A percentile compares a stretch with the other conserved stretches of the same genome.
Evolutionary conservation across 2,888 invertebrate species (phyloP).

Genomic region (Xylota sylvarum): DNA sequence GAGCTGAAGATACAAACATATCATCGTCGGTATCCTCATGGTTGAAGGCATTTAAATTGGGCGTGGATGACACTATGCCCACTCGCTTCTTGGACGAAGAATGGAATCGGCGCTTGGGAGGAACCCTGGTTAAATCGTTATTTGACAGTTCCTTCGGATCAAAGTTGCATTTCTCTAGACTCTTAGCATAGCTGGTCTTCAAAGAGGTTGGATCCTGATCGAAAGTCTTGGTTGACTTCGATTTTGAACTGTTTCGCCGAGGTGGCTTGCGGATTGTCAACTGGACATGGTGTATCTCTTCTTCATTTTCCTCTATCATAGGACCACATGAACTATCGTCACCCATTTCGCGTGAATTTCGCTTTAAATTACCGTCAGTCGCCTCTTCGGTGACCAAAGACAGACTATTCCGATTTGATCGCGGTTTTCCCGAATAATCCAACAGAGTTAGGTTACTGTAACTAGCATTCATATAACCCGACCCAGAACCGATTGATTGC

Average conservation of each 20-base stretch:
- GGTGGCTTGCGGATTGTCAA: slow-evolving; percentile 81
- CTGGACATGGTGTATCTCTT: slow-evolving; percentile 81
- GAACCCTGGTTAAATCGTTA: slow-evolving; percentile 63
- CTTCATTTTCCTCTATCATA: slow-evolving; percentile 52
- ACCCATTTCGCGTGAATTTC: slow-evolving; percentile 61
- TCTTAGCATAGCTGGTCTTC: slow-evolving; percentile 83
- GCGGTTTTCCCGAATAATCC: slow-evolving; percentile 85
- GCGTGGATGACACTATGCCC: slow-evolving; percentile 86
- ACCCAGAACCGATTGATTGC: slow-evolving; percentile 65
- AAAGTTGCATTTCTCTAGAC: slow-evolving; percentile 84
- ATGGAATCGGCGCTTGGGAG: slow-evolving; percentile 82
- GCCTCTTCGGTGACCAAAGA: slow-evolving; percentile 46
- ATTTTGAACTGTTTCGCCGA: slow-evolving; percentile 31
- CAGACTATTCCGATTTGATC: slow-evolving; percentile 67
- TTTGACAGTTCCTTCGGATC: slow-evolving; percentile 79
- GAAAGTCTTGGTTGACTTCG: slow-evolving; percentile 81
- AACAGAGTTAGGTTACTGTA: slow-evolving; percentile 88
- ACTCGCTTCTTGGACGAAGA: slow-evolving; percentile 80
- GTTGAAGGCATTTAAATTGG: slow-evolving; percentile 86
- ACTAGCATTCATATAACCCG: slow-evolving; percentile 86
- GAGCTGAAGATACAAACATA: slow-evolving; percentile 87
- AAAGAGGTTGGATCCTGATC: slow-evolving; percentile 84
- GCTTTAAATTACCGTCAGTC: slow-evolving; percentile 50
- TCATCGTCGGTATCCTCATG: slow-evolving; percentile 85
- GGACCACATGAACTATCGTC: slow-evolving; percentile 31